These are phyloP conservation scores for Phoenicopterus ruber DNA, from an alignment of 2,113 vertebrate genomes.

Conservation along the genomic window DNA sequence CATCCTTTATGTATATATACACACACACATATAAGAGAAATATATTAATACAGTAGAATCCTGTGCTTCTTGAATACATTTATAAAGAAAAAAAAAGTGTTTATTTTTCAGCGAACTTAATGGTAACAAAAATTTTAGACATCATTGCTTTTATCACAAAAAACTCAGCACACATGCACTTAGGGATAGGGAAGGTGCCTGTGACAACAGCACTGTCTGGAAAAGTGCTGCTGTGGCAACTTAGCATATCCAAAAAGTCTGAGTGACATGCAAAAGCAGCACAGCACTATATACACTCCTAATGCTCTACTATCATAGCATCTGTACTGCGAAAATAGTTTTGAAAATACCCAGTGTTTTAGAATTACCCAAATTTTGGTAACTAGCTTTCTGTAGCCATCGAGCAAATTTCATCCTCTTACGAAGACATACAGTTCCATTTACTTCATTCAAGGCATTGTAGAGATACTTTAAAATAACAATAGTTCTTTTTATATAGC, in stretches of 20 bases:
- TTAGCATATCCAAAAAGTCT: not conserved
- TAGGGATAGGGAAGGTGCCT: not conserved
- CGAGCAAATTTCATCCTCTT: not conserved
- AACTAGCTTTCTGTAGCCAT: not conserved
- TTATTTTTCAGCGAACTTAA: not conserved
- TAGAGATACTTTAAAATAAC: not conserved
- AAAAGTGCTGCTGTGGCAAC: not conserved
- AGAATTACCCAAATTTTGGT: not conserved
- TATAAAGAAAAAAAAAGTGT: not conserved
- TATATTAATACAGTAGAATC: not conserved
- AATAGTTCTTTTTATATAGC: not conserved
- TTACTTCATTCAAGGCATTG: not conserved
- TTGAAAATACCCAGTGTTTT: not conserved
- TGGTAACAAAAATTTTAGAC: not conserved
- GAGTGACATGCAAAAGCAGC: not conserved
- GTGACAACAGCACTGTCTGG: not conserved
- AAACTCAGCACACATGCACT: not conserved
- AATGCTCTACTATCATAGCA: not conserved
- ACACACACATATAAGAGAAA: not conserved
- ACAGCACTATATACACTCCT: not conserved
- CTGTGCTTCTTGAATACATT: not conserved
- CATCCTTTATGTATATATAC: not conserved
- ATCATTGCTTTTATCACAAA: not conserved
- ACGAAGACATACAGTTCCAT: not conserved
- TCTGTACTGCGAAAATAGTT: not conserved